Percentiles rank a stretch among this genome's conserved stretches.
Conservation (phyloP, 2,113 vertebrate genomes). For the Sturnira hondurensis region DNA sequence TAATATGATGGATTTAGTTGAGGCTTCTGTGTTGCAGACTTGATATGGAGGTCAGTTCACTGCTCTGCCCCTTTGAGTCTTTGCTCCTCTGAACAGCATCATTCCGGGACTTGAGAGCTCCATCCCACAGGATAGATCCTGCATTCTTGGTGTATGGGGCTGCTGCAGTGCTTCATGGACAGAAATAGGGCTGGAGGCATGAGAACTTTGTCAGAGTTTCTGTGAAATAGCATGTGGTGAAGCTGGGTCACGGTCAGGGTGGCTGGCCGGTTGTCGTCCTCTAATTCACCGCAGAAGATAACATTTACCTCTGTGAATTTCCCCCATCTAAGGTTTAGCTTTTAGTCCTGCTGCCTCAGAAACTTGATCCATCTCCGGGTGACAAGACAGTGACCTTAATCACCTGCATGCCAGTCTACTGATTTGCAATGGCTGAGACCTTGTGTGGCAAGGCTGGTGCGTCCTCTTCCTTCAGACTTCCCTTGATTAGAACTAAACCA, state of each 20-base stretch:
- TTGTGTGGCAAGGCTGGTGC: neutral
- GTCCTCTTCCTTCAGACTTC: neutral
- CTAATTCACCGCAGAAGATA: neutral
- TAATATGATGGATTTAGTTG: neutral
- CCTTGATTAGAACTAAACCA: neutral
- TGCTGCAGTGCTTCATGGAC: neutral
- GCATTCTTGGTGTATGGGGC: neutral
- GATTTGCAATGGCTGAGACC: neutral
- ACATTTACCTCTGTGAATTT: neutral
- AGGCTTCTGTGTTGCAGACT: neutral
- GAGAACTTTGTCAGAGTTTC: neutral
- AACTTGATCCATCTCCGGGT: neutral
- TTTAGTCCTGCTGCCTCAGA: conserved; percentile 7
- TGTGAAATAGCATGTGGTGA: neutral
- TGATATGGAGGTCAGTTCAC: neutral
- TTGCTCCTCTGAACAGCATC: neutral
- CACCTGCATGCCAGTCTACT: neutral
- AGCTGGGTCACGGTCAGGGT: neutral
- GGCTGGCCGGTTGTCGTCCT: neutral
- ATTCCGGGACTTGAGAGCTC: neutral
- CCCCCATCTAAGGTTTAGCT: neutral
- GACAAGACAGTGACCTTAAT: neutral
- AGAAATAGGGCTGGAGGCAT: neutral
- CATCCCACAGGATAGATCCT: neutral
- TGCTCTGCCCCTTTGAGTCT: neutral